Evolutionary conservation across 2,797 vertebrate genomes (phyloP).

Genomic region (Denticeps clupeoides): DNA sequence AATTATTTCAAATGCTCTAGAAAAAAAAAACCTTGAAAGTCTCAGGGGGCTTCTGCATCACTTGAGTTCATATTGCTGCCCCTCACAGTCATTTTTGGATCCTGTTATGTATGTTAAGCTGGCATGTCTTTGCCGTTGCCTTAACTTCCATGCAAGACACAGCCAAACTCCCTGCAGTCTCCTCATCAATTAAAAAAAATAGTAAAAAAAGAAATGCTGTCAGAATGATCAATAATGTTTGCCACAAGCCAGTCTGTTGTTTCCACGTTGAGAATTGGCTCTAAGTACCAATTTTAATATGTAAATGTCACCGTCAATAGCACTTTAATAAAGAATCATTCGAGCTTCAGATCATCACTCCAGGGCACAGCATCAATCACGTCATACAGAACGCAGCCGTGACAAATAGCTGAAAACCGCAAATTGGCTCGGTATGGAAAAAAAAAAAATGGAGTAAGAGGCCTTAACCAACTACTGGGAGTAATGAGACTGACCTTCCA

Average conservation of each 20-base stretch:
- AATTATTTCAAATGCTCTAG: no score
- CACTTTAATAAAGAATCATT: conserved; percentile 50
- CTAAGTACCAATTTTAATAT: conserved; percentile 52
- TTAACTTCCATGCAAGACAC: no score
- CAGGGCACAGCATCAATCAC: conserved; percentile 47
- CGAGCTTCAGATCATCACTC: conserved; percentile 39
- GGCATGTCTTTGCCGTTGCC: no score
- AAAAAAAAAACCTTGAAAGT: no score
- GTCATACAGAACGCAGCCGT: conserved; percentile 35
- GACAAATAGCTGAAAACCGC: conserved; percentile 47
- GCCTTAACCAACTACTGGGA: conserved; percentile 1
- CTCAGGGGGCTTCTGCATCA: no score
- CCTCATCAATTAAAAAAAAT: not conserved
- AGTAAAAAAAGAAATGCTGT: conserved; percentile 29
- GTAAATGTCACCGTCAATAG: conserved; percentile 52
- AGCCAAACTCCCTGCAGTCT: no score
- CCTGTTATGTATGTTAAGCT: no score
- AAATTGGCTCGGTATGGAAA: conserved; percentile 35
- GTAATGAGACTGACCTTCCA: not conserved
- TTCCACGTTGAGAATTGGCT: conserved; percentile 43
- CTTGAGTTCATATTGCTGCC: no score
- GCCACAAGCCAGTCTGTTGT: conserved; percentile 34
- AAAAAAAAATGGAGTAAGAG: conserved; percentile 22
- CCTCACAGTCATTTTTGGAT: no score
- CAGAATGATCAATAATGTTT: conserved; percentile 41